phyloP scores from a whole-genome alignment of 2,888 invertebrate species.

The Hedychridium roseum region DNA sequence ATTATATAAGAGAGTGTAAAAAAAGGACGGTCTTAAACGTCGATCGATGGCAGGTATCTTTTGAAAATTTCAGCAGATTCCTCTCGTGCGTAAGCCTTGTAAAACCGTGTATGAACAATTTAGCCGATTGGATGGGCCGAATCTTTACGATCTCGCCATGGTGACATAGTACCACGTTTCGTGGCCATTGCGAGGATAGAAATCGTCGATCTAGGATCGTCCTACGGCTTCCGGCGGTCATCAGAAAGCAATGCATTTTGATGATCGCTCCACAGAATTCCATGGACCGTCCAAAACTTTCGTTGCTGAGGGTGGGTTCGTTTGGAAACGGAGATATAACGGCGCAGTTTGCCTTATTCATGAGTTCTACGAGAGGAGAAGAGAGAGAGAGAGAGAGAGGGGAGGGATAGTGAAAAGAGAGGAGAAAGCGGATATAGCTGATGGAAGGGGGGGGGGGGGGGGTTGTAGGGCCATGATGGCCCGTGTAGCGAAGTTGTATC shows the following conservation, averaged over 20 bases:
- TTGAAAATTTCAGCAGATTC: too few relatives aligned
- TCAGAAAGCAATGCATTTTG: constrained; percentile 39
- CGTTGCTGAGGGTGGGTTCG: constrained; percentile 45
- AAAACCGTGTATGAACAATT: too few relatives aligned
- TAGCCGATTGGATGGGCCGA: too few relatives aligned
- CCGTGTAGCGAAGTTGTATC: constrained; percentile 48
- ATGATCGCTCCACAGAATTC: constrained; percentile 28
- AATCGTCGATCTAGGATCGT: neutral
- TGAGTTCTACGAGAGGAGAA: constrained; percentile 42
- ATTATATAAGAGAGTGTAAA: too few relatives aligned
- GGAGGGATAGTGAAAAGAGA: too few relatives aligned
- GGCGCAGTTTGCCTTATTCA: constrained; percentile 48
- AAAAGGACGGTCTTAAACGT: too few relatives aligned
- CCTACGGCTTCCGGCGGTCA: neutral
- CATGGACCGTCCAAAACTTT: constrained; percentile 41
- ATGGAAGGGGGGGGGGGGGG: constrained; percentile 44
- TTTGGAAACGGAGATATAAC: constrained; percentile 50
- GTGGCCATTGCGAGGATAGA: too few relatives aligned
- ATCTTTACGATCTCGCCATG: too few relatives aligned
- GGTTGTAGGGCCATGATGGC: constrained; percentile 46
- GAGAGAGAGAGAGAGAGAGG: too few relatives aligned
- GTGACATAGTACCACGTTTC: too few relatives aligned
- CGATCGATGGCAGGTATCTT: too few relatives aligned
- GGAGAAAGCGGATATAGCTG: constrained; percentile 35
- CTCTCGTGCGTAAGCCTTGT: too few relatives aligned